A percentile compares a stretch with the other conserved stretches of the same genome.
These are phyloP conservation scores for Phataginus tetradactyla DNA, from an alignment of 2,797 vertebrate genomes.

Conservation along the genomic window DNA sequence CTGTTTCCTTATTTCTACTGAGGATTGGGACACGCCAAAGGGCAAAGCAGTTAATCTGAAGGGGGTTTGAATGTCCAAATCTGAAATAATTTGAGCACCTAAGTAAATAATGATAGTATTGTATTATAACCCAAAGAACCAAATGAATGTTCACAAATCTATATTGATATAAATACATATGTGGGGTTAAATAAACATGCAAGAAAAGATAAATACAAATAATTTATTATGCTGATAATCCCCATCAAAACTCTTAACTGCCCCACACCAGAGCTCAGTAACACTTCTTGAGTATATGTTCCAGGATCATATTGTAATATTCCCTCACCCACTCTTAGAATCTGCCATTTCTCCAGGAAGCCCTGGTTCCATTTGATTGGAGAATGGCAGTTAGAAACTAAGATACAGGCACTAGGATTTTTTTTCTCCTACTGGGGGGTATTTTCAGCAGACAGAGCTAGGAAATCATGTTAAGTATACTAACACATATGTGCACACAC, in stretches of 20 bases:
- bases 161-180: neutral
- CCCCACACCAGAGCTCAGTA: accelerated
- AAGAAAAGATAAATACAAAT: neutral
- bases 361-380: neutral
- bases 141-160: neutral
- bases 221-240: neutral
- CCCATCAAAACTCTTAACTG: neutral
- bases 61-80: neutral
- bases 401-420: accelerated
- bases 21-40: neutral
- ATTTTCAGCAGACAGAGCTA: neutral
- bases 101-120: neutral
- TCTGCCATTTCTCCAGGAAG: neutral
- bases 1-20: accelerated
- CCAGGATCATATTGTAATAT: no score
- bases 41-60: accelerated
- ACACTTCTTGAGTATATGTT: neutral
- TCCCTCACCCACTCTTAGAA: neutral
- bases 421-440: no score
- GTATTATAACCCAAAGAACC: neutral
- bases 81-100: neutral
- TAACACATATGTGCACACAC: neutral
- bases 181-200: neutral
- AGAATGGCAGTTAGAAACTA: neutral
- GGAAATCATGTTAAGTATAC: neutral